Evolutionary conservation across 2,113 vertebrate genomes (phyloP).

Genomic region (Poeciliopsis turrubarensis): DNA sequence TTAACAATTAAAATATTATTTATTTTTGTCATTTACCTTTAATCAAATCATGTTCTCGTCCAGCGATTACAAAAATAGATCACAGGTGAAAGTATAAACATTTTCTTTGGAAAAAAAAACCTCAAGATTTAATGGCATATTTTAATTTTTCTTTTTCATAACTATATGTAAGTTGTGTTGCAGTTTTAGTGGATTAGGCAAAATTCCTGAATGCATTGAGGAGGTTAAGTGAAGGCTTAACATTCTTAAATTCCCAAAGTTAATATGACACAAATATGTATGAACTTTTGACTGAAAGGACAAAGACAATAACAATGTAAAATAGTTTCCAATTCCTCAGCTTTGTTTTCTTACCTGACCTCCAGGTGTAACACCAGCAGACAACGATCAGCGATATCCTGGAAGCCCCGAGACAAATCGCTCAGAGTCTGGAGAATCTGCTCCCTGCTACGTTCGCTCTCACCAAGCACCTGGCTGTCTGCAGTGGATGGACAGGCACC

Average conservation of each 20-base stretch:
- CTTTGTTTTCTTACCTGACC: conserved; percentile 86
- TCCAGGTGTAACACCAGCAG: conserved; percentile 94
- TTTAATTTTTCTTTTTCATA: too few relatives aligned
- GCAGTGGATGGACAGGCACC: conserved; percentile 82
- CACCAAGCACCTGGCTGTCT: conserved; percentile 82
- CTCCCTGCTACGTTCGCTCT: conserved; percentile 86
- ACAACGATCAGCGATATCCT: conserved; percentile 96
- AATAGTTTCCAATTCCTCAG: neutral
- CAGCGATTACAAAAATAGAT: neutral
- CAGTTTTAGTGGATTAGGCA: neutral
- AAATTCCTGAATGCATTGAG: neutral
- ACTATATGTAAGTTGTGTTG: neutral
- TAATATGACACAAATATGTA: too few relatives aligned
- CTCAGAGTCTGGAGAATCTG: conserved; percentile 93
- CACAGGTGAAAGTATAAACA: too few relatives aligned
- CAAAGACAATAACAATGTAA: neutral
- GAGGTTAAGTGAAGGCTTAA: neutral
- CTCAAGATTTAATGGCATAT: neutral
- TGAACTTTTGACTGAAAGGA: neutral
- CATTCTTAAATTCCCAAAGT: neutral
- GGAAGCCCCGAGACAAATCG: conserved; percentile 92
- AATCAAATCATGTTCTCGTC: too few relatives aligned
- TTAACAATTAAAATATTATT: too few relatives aligned
- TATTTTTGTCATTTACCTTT: too few relatives aligned
- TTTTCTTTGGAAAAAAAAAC: neutral